Percentiles rank a stretch among this genome's conserved stretches.
phyloP scores from a whole-genome alignment of 1,140 invertebrate genomes.

The Hermetia illucens region DNA sequence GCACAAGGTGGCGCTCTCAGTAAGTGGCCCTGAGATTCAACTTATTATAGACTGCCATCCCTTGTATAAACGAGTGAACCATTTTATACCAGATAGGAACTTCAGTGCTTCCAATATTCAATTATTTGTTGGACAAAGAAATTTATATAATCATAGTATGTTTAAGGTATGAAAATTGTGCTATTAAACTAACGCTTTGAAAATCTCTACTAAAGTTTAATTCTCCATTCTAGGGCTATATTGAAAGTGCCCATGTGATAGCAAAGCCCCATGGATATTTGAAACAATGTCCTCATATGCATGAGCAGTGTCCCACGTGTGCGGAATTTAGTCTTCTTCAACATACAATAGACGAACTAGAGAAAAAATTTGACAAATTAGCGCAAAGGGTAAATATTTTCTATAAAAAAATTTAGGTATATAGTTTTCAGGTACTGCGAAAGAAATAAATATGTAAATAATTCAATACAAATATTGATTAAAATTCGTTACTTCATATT shows the following conservation, averaged over 20 bases:
- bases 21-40: slow-evolving; percentile 68
- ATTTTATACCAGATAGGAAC: slow-evolving; percentile 51
- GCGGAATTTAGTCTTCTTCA: slow-evolving; percentile 73
- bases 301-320: slow-evolving; percentile 78
- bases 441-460: neutral
- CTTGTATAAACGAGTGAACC: slow-evolving; percentile 52
- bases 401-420: too few species aligned
- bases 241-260: slow-evolving; percentile 76
- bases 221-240: slow-evolving; percentile 49
- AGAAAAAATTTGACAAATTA: slow-evolving; percentile 42
- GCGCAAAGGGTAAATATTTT: slow-evolving; percentile 49
- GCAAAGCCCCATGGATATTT: slow-evolving; percentile 72
- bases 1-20: slow-evolving; percentile 70
- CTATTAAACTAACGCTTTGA: too few species aligned
- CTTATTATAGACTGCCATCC: slow-evolving; percentile 75
- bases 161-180: slow-evolving; percentile 58
- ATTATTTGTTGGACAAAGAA: slow-evolving; percentile 77
- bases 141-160: slow-evolving; percentile 58
- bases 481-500: too few species aligned
- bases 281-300: slow-evolving; percentile 69
- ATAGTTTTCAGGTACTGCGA: neutral
- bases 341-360: slow-evolving; percentile 47
- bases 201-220: neutral
- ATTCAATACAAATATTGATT: neutral
- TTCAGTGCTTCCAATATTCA: slow-evolving; percentile 54